Percentiles rank a stretch among this genome's conserved stretches.
These are phyloP conservation scores for Laspeyria flexula DNA, from an alignment of 2,888 invertebrate genomes.

Conservation along the genomic window DNA sequence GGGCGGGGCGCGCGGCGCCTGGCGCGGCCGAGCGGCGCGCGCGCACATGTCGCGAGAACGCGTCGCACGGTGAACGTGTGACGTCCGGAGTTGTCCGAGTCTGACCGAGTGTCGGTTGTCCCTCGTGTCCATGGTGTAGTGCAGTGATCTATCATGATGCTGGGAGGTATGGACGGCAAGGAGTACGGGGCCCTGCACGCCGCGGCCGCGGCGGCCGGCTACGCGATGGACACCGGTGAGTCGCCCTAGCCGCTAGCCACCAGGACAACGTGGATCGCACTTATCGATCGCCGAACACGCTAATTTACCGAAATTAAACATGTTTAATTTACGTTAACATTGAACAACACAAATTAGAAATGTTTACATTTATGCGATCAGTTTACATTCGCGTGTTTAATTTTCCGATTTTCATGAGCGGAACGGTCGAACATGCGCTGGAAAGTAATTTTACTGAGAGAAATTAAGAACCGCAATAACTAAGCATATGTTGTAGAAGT, in stretches of 20 bases:
- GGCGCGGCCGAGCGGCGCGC: slow-evolving; percentile 42
- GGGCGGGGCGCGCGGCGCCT: slow-evolving; percentile 50
- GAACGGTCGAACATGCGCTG: background rate
- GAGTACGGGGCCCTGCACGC: slow-evolving; percentile 83
- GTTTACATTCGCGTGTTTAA: slow-evolving; percentile 2
- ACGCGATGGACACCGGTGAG: slow-evolving; percentile 77
- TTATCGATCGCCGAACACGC: background rate
- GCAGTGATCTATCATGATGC: slow-evolving; percentile 70
- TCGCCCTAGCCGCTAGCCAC: slow-evolving; percentile 15
- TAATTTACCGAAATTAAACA: background rate
- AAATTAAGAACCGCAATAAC: background rate
- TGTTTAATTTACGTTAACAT: slow-evolving; percentile 1
- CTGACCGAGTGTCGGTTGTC: slow-evolving; percentile 5
- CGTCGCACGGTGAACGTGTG: slow-evolving; percentile 63
- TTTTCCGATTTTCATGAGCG: slow-evolving; percentile 3
- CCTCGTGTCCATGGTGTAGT: slow-evolving; percentile 43
- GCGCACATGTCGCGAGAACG: slow-evolving; percentile 55
- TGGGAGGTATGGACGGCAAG: slow-evolving; percentile 82
- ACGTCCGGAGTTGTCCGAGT: slow-evolving; percentile 9
- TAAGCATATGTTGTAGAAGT: background rate
- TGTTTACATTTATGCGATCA: slow-evolving; percentile 5
- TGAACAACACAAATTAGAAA: slow-evolving; percentile 2
- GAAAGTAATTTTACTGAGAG: background rate
- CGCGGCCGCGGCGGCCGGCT: slow-evolving; percentile 76
- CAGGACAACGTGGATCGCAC: background rate